Evolutionary conservation across 2,797 vertebrate genomes (phyloP), one percentile per base, ranked within the genome.

Genomic region (Sebastes reedi): DNA sequence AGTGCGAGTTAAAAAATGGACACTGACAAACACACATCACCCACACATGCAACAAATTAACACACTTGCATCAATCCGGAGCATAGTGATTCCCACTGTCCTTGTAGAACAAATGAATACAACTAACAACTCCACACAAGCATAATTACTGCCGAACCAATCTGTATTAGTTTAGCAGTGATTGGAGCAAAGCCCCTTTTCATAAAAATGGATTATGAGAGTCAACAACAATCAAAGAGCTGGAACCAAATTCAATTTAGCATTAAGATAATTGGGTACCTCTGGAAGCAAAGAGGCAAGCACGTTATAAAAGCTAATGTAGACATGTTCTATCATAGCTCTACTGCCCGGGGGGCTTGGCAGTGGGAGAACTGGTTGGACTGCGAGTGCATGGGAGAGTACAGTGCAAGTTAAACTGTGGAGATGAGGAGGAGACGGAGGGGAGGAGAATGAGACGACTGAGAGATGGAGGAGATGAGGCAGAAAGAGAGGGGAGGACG

Each of bases 181-280:
- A 94, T 92, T 84, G 88, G 83, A 87, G 88, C 70, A 91, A 91
- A 91, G 81, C 85, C 61, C 16, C 69, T 84, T 89, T 92, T 91
- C 71, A 87, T 77, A 89, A 91, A 91, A 92, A 87, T 88, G 82
- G 87, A 92, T 93, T 83, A 88, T 75, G 65, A 83, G 76, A 89
- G 91, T 90, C 90, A 89, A 92, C 92, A 94, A 91, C 91, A 92
- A 89, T 87, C 88, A 94, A 82, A 84, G 88, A 82, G 85, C 91
- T 83, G 89, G 92, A 92, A 94, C 92, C 84, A 89, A 94, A 94
- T 94, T 94, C 82, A 92, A 94, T 92, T 94, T 93, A 91, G 89
- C 89, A 93, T 90, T 91, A 88, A 76, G 84, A 92, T 95, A 92
- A 95, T 94, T 93, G 87, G 90, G 68, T 80, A 86, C 85, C 85